Base-by-base conservation (phyloP, 2,888 invertebrate species). In the Amblyteles armatorius region DNA sequence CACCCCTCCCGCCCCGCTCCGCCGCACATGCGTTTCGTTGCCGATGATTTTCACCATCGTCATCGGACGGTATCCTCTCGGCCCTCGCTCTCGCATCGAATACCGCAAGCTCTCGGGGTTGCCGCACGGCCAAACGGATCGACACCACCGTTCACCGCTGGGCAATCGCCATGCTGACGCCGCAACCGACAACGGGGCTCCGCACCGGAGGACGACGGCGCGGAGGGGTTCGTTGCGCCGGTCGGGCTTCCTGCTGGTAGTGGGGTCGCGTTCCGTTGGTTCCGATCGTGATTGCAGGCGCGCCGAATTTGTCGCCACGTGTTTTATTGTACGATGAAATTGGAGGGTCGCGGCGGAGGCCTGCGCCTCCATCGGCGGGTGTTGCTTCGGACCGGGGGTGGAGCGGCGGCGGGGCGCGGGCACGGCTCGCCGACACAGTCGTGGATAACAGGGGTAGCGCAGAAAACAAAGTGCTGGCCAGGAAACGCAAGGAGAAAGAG, bases 281-380 rank as follows among this genome's bases (percentile, higher is more conserved):
- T 91, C 91, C 90, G 90, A 91, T 92, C 91, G 90, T 90, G 93
- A 93, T 93, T 91, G 92, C 89, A 87, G 88, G 79, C 89, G 90
- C 92, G 91, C 87, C 90, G 91, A 93, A 93, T 93, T 93, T 92
- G 93, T 92, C 91, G 92, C 91, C 93, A 89, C 91, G 91, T 91
- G 91, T 93, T 92, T 93, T 92, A 92, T 92, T 91, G 91, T 90
- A 89, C 90, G 88, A 89, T 88, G 90, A 91, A 92, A 92, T 91
- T 90, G 91, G 85, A 87, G 88, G 88, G 88, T 87, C 85, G 73
- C 57, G 60, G 60, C 68, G 57, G 77, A 55, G 44, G 36, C 63
- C 22, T 26, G 57, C 40, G 44, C 55, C 55, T 78, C 40, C 33
- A 3, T 2, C 19, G 22, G 22, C 57, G 57, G 88, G 88, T 88